Percentiles rank a stretch among this genome's conserved stretches.
phyloP scores from a whole-genome alignment of 1,140 invertebrate genomes.

The Trachymyrmex septentrionalis region DNA sequence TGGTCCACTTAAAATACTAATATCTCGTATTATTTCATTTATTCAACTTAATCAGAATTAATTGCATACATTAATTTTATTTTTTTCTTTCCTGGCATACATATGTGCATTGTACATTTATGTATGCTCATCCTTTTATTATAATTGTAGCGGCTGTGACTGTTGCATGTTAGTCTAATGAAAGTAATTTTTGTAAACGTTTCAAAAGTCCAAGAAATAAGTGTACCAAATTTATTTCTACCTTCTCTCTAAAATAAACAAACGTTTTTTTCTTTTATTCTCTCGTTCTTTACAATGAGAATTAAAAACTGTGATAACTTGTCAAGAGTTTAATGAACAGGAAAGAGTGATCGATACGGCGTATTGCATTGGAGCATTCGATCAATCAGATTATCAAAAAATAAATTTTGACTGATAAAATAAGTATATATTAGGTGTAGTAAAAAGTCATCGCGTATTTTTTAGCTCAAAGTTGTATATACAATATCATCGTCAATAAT shows the following conservation, averaged over 20 bases:
- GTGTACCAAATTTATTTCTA: background rate
- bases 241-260: background rate
- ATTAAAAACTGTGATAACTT: slow-evolving; percentile 1
- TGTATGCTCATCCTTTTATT: background rate
- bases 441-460: too few species aligned
- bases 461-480: too few species aligned
- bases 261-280: background rate
- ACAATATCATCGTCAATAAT: too few species aligned
- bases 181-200: background rate
- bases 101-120: background rate
- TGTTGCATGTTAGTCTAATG: background rate
- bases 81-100: background rate
- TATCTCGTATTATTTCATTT: slow-evolving; percentile 1
- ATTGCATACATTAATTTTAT: background rate
- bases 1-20: background rate
- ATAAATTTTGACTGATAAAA: slow-evolving; percentile 28
- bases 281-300: background rate
- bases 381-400: background rate
- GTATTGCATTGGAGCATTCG: background rate
- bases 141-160: background rate
- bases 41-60: background rate
- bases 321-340: background rate
- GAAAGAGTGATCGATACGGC: background rate
- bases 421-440: too few species aligned
- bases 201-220: background rate